Evolutionary conservation across 2,888 invertebrate species (phyloP).

Genomic region (Watsonalla cultraria): DNA sequence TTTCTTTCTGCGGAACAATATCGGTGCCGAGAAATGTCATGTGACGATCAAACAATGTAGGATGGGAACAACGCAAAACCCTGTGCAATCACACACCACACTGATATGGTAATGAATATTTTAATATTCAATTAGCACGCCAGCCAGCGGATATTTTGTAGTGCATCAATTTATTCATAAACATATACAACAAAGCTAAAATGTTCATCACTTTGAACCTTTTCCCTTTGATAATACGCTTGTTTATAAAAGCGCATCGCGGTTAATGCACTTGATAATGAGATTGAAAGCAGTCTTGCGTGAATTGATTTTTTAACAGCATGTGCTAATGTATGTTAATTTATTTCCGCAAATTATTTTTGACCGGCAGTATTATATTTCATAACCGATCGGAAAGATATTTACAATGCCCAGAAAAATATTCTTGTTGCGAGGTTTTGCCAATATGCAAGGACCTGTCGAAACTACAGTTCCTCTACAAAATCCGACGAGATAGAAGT

Average conservation of each 20-base stretch:
- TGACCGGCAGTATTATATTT: no score
- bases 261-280: conserved; percentile 21
- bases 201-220: not conserved
- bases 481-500: no score
- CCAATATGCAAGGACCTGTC: no score
- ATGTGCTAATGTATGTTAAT: conserved; percentile 46
- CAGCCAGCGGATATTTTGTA: conserved; percentile 29
- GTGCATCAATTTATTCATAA: conserved; percentile 23
- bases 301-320: conserved; percentile 41
- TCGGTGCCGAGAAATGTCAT: not conserved
- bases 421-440: no score
- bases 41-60: conserved; percentile 10
- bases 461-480: no score
- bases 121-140: conserved; percentile 47
- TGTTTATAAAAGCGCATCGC: conserved; percentile 1
- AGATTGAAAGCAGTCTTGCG: conserved; percentile 56
- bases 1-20: conserved; percentile 1
- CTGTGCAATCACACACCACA: conserved; percentile 22
- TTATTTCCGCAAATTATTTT: conserved; percentile 20
- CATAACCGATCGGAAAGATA: no score
- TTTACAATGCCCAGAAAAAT: no score
- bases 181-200: conserved; percentile 3
- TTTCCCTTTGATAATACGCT: not conserved
- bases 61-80: conserved; percentile 13
- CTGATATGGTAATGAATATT: conserved; percentile 29